A percentile compares a stretch with the other conserved stretches of the same genome.
Evolutionary conservation across 2,888 invertebrate species (phyloP).

Genomic region (Drosophila acutilabella): DNA sequence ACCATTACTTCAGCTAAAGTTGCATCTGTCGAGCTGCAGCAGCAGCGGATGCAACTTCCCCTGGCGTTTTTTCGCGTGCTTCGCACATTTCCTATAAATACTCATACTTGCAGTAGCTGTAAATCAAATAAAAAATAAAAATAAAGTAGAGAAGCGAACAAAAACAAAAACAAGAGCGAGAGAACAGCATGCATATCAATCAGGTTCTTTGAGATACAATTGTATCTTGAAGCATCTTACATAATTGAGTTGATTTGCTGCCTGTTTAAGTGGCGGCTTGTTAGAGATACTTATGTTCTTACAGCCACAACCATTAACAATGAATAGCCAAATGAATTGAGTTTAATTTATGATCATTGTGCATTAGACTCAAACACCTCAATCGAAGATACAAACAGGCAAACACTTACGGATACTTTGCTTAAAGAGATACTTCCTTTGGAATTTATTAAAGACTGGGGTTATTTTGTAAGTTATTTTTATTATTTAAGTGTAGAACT

Average conservation of each 20-base stretch:
- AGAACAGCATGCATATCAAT: constrained; percentile 50
- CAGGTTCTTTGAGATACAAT: constrained; percentile 54
- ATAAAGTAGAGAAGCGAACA: not conserved
- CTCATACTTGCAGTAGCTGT: constrained; percentile 49
- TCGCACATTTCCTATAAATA: constrained; percentile 58
- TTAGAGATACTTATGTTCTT: constrained; percentile 43
- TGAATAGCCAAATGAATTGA: constrained; percentile 51
- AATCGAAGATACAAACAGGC: constrained; percentile 27
- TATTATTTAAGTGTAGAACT: no score
- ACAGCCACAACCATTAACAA: constrained; percentile 21
- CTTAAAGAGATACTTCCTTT: not conserved
- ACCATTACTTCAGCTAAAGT: constrained; percentile 32
- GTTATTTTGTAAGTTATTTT: not conserved
- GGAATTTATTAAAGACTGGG: not conserved
- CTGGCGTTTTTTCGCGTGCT: constrained; percentile 52
- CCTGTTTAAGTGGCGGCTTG: constrained; percentile 56
- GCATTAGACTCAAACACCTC: constrained; percentile 54
- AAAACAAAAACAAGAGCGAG: constrained; percentile 12
- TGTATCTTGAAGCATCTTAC: constrained; percentile 48
- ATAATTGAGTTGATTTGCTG: constrained; percentile 39
- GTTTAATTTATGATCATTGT: constrained; percentile 52
- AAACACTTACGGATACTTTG: constrained; percentile 4
- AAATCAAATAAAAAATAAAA: constrained; percentile 49
- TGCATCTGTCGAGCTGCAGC: constrained; percentile 41
- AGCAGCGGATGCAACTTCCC: constrained; percentile 31